Evolutionary conservation across 2,888 invertebrate genomes (phyloP).

Genomic region (Rhagonycha lutea): DNA sequence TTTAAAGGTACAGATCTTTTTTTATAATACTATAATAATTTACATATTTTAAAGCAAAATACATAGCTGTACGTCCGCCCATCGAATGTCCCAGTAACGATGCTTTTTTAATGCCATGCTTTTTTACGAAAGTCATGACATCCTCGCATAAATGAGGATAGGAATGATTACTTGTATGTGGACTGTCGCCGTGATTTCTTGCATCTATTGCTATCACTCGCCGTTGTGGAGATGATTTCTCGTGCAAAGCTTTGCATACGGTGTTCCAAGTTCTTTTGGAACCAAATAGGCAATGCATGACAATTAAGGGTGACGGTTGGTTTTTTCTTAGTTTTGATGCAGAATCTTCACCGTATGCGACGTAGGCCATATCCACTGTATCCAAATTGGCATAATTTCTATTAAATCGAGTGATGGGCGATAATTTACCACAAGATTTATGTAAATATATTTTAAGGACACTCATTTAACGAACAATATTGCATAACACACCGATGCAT

Average conservation of each 20-base stretch:
- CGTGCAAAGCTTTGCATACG: constrained; percentile 71
- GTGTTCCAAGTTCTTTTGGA: constrained; percentile 86
- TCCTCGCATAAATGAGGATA: constrained; percentile 79
- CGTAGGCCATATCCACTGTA: constrained; percentile 63
- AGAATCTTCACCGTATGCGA: constrained; percentile 61
- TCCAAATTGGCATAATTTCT: not conserved
- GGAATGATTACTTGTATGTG: constrained; percentile 73
- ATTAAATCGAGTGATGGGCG: not conserved
- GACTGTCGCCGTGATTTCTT: constrained; percentile 94
- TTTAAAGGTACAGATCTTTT: not conserved
- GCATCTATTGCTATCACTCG: constrained; percentile 83
- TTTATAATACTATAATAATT: constrained; percentile 27
- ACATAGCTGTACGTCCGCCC: constrained; percentile 94
- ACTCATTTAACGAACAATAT: not conserved
- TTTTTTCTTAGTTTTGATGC: too few species aligned
- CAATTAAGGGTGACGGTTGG: constrained; percentile 69
- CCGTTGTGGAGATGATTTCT: constrained; percentile 67
- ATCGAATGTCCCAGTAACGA: constrained; percentile 89
- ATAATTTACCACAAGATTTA: not conserved
- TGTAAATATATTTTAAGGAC: not conserved
- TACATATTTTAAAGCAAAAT: constrained; percentile 75
- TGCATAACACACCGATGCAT: not conserved
- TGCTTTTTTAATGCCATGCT: constrained; percentile 66
- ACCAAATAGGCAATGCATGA: constrained; percentile 87
- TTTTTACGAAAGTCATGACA: constrained; percentile 66